phyloP scores from a whole-genome alignment of 2,888 invertebrate species.

The Ypsolopha scabrella region DNA sequence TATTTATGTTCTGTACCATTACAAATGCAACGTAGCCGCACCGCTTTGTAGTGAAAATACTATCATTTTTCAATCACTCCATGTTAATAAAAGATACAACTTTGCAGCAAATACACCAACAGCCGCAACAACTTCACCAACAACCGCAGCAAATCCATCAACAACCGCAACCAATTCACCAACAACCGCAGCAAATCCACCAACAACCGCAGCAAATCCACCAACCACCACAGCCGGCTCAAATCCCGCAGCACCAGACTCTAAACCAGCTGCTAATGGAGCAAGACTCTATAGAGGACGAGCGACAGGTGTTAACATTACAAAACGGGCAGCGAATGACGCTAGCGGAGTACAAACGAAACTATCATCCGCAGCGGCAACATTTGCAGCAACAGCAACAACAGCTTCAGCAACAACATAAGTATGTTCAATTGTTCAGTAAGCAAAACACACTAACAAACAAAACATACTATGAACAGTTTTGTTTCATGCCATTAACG shows the following conservation, averaged over 20 bases:
- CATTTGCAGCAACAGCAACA: slow-evolving; percentile 28
- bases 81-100: no score
- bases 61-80: no score
- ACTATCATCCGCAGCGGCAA: slow-evolving; percentile 41
- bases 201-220: background rate
- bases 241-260: slow-evolving; percentile 13
- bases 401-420: background rate
- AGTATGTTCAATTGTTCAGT: no score
- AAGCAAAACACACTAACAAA: no score
- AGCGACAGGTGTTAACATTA: slow-evolving; percentile 47
- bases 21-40: no score
- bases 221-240: slow-evolving; percentile 6
- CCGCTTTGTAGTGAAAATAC: no score
- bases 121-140: slow-evolving; percentile 27
- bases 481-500: no score
- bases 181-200: background rate
- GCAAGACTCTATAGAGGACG: slow-evolving; percentile 45
- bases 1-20: no score
- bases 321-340: slow-evolving; percentile 54
- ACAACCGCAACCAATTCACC: slow-evolving; percentile 22
- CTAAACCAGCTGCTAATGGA: slow-evolving; percentile 45
- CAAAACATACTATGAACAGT: no score
- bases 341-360: slow-evolving; percentile 52
- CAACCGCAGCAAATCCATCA: slow-evolving; percentile 35
- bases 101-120: slow-evolving; percentile 26